Conservation (phyloP, 2,888 invertebrate species). For the Coremacera marginata region DNA sequence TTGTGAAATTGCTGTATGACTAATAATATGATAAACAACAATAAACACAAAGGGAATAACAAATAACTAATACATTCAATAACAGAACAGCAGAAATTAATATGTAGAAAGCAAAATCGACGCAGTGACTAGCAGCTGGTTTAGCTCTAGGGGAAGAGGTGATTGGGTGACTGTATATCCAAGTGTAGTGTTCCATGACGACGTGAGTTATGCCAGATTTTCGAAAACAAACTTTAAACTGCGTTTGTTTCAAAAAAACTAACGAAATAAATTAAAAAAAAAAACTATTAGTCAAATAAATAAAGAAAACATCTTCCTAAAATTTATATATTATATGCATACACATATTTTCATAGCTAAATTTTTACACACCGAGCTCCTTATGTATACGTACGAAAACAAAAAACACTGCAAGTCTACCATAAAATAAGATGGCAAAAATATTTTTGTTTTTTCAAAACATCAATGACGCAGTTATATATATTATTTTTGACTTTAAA, state of each 20-base stretch:
- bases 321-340: not conserved
- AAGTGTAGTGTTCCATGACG: no score
- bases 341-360: no score
- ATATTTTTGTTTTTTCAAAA: not conserved
- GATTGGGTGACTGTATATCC: no score
- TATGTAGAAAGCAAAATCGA: not conserved
- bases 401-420: not conserved
- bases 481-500: not conserved
- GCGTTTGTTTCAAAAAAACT: no score
- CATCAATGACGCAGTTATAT: not conserved
- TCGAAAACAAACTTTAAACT: no score
- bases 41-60: not conserved
- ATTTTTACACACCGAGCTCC: no score
- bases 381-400: no score
- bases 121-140: no score
- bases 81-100: not conserved
- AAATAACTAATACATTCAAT: not conserved
- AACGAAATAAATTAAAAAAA: no score
- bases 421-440: not conserved
- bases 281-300: not conserved
- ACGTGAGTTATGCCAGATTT: no score
- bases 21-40: not conserved
- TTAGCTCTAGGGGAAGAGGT: no score
- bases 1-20: slow-evolving; percentile 4
- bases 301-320: not conserved